Conservation (phyloP, 2,888 invertebrate species). For the Pristionchus exspectatus region DNA sequence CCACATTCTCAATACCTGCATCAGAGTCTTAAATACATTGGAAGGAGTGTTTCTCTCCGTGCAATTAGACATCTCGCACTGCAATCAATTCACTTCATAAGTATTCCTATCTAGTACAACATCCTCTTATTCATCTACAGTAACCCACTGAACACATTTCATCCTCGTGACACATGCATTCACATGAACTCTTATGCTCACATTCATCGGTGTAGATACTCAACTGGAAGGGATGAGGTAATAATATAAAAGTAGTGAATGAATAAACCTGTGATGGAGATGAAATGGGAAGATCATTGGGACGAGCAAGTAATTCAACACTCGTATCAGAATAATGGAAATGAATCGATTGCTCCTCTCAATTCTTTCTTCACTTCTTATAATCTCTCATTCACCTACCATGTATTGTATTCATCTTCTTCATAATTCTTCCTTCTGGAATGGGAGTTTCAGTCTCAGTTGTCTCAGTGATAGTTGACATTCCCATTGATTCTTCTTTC, state of each 20-base stretch:
- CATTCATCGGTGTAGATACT: constrained; percentile 28
- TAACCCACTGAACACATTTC: neutral
- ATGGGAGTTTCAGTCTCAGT: constrained; percentile 36
- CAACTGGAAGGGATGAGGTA: neutral
- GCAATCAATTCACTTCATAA: neutral
- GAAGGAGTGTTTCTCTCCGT: neutral
- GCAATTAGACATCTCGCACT: neutral
- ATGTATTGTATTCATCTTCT: constrained; percentile 35
- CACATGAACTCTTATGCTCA: constrained; percentile 25
- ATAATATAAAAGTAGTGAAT: neutral
- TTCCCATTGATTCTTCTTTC: constrained; percentile 23
- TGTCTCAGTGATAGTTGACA: constrained; percentile 28
- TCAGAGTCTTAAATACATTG: neutral
- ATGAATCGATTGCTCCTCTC: constrained; percentile 1
- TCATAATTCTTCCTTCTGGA: neutral
- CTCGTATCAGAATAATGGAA: constrained; percentile 14
- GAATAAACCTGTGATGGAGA: neutral
- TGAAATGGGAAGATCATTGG: constrained; percentile 30
- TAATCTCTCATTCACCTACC: neutral
- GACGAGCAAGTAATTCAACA: neutral
- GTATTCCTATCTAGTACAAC: neutral
- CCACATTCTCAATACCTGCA: neutral
- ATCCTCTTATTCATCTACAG: neutral
- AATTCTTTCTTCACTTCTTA: neutral
- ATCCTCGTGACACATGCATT: constrained; percentile 11